These are phyloP conservation scores for Eulemur rufifrons DNA, from an alignment of 2,113 vertebrate genomes.

Conservation along the genomic window DNA sequence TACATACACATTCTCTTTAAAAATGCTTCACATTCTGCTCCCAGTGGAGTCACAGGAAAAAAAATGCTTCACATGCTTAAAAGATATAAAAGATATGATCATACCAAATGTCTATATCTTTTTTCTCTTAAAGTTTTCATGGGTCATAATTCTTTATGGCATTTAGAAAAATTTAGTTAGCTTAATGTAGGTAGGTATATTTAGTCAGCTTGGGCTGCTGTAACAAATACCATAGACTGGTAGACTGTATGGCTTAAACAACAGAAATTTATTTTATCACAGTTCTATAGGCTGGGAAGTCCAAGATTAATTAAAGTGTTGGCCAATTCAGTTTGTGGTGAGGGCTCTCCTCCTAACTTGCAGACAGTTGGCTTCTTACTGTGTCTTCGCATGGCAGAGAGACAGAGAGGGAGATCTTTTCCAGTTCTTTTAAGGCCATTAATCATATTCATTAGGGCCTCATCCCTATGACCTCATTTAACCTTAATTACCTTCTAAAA, in stretches of 20 bases:
- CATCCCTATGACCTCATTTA: background rate
- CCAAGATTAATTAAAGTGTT: background rate
- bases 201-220: background rate
- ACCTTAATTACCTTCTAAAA: constrained; percentile 24
- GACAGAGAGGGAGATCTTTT: background rate
- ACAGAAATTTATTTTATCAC: background rate
- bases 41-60: background rate
- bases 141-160: background rate
- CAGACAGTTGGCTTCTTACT: background rate
- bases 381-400: background rate
- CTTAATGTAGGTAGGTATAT: background rate
- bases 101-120: background rate
- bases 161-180: constrained; percentile 23
- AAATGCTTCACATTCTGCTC: background rate
- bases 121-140: constrained; percentile 22
- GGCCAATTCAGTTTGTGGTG: background rate
- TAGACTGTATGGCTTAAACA: background rate
- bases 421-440: background rate
- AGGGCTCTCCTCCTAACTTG: background rate
- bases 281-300: background rate
- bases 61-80: background rate
- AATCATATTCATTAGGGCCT: background rate
- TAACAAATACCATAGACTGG: background rate
- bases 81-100: background rate
- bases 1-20: background rate